A percentile compares a stretch with the other conserved stretches of the same genome.
Conservation (phyloP, 1,140 invertebrate genomes). For the Centruroides sculpturatus region DNA sequence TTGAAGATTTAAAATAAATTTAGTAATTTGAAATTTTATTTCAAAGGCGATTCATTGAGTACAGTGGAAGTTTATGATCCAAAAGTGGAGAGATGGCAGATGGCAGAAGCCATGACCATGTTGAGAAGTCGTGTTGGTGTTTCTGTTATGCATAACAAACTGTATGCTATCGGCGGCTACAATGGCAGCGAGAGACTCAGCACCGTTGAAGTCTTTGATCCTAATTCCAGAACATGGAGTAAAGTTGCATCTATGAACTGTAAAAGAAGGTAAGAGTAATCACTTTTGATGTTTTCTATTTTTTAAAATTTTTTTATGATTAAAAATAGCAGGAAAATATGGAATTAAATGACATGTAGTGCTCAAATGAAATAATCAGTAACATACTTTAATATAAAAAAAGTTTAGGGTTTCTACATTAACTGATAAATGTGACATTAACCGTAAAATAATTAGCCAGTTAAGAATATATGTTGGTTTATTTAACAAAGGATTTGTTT, state of each 20-base stretch:
- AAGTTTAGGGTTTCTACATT: no score
- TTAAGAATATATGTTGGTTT: no score
- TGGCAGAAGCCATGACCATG: constrained; percentile 73
- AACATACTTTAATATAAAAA: no score
- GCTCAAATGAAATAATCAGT: no score
- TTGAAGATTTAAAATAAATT: no score
- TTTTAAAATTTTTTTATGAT: no score
- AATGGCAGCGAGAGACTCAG: constrained; percentile 52
- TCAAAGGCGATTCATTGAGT: constrained; percentile 58
- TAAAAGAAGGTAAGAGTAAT: constrained; percentile 48
- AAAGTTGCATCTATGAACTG: constrained; percentile 65
- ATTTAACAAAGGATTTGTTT: no score
- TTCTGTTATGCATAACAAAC: constrained; percentile 55
- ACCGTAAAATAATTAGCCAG: no score
- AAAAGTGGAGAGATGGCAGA: constrained; percentile 50
- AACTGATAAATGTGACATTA: no score
- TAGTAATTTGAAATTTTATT: background rate
- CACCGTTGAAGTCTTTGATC: constrained; percentile 80
- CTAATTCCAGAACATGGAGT: constrained; percentile 53
- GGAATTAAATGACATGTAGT: no score
- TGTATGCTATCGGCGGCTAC: constrained; percentile 53
- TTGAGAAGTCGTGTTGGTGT: constrained; percentile 69
- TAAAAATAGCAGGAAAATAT: no score
- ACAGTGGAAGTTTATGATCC: constrained; percentile 80
- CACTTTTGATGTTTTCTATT: no score